These are phyloP conservation scores for Oriolus oriolus DNA, from an alignment of 2,113 vertebrate species.

Conservation along the genomic window DNA sequence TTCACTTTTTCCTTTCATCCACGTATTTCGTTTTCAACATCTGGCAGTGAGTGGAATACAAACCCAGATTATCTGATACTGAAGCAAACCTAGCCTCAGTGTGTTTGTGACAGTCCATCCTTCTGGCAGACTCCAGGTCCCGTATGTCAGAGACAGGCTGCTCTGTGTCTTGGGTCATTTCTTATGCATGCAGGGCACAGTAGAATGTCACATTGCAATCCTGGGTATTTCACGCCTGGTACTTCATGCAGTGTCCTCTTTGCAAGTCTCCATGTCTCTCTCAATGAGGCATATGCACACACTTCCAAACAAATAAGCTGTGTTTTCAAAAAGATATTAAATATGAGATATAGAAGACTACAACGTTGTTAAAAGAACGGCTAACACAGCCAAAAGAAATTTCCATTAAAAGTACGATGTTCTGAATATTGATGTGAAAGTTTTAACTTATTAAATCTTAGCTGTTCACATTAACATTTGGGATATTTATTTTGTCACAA, in stretches of 20 bases:
- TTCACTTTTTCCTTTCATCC: neutral
- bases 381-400: neutral
- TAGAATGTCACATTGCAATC: slow-evolving; percentile 19
- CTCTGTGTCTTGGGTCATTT: slow-evolving; percentile 40
- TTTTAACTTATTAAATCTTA: neutral
- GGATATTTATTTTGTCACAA: neutral
- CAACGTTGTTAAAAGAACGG: neutral
- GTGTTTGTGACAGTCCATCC: neutral
- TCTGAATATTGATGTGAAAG: neutral
- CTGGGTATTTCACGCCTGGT: slow-evolving; percentile 42
- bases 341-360: neutral
- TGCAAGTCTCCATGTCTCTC: neutral
- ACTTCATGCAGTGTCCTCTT: slow-evolving; percentile 23
- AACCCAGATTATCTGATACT: neutral
- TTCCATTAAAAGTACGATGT: neutral
- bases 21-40: neutral
- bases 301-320: slow-evolving; percentile 97
- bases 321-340: slow-evolving; percentile 25
- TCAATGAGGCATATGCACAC: slow-evolving; percentile 90
- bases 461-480: neutral
- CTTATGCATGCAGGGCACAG: slow-evolving; percentile 53
- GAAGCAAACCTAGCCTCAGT: neutral
- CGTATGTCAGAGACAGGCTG: neutral
- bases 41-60: slow-evolving; percentile 70
- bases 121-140: neutral